Conservation (phyloP, 2,888 invertebrate species). For the Cerastis rubricosa region DNA sequence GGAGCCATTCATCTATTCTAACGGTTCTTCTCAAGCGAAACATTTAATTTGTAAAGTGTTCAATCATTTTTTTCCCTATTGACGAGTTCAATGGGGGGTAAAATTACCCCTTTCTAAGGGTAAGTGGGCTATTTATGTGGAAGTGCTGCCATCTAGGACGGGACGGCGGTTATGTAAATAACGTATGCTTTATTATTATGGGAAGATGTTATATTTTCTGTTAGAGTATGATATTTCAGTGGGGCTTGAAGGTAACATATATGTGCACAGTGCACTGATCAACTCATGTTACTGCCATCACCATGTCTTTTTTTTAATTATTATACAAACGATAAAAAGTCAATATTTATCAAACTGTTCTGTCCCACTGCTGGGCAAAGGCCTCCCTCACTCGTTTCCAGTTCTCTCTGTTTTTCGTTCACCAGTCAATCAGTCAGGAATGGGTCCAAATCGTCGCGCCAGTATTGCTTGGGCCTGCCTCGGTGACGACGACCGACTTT, state of each 20-base stretch:
- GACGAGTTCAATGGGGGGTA: conserved; percentile 64
- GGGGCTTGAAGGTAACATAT: background rate
- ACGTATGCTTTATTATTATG: background rate
- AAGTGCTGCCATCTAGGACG: conserved; percentile 45
- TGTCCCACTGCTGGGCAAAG: background rate
- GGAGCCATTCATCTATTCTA: conserved; percentile 28
- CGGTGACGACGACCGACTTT: background rate
- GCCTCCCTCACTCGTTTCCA: background rate
- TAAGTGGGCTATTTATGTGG: conserved; percentile 59
- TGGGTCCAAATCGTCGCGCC: background rate
- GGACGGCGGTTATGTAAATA: conserved; percentile 29
- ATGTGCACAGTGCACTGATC: background rate
- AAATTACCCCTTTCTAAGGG: conserved; percentile 68
- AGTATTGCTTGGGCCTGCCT: background rate
- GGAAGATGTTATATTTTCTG: background rate
- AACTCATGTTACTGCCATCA: background rate
- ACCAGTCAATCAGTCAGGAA: background rate
- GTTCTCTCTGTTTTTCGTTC: background rate
- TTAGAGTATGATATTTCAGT: background rate
- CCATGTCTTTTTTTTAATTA: background rate
- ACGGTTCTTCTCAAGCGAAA: conserved; percentile 45
- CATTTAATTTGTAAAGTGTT: conserved; percentile 67
- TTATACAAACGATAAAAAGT: background rate
- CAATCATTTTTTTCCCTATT: conserved; percentile 68
- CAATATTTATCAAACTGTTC: no score